These are phyloP conservation scores for Craseonycteris thonglongyai DNA, from an alignment of 2,113 vertebrate genomes.

Conservation along the genomic window DNA sequence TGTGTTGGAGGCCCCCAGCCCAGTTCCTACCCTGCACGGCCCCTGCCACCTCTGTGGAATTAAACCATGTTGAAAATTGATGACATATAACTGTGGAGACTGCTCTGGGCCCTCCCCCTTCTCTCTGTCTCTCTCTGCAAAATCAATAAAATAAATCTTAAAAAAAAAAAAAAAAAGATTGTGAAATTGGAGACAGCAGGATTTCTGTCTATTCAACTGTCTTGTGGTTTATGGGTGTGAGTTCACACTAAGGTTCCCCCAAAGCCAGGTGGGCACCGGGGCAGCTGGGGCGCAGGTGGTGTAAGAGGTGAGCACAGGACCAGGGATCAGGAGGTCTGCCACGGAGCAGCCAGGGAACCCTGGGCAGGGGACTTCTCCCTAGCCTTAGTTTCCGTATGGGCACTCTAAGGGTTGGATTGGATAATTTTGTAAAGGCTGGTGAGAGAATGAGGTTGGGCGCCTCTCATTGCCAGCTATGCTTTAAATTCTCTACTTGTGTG, in stretches of 20 bases:
- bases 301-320: not conserved
- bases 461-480: not conserved
- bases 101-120: too few relatives aligned
- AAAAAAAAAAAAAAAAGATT: too few relatives aligned
- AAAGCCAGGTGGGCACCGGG: not conserved
- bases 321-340: not conserved
- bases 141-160: too few relatives aligned
- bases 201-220: not conserved
- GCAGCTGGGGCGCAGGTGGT: not conserved
- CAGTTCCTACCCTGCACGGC: too few relatives aligned
- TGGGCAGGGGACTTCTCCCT: not conserved
- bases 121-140: too few relatives aligned
- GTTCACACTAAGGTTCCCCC: not conserved
- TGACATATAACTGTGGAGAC: too few relatives aligned
- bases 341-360: fast-evolving
- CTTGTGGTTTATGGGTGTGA: not conserved
- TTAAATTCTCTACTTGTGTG: not conserved
- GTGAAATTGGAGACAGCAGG: not conserved
- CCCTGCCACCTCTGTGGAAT: too few relatives aligned
- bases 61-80: too few relatives aligned
- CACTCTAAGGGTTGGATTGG: not conserved
- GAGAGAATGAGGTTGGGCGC: not conserved
- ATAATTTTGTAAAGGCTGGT: not conserved
- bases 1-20: too few relatives aligned
- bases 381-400: not conserved